Evolutionary conservation across 2,888 invertebrate species (phyloP).

Genomic region (Lasioglossum leucozonium): DNA sequence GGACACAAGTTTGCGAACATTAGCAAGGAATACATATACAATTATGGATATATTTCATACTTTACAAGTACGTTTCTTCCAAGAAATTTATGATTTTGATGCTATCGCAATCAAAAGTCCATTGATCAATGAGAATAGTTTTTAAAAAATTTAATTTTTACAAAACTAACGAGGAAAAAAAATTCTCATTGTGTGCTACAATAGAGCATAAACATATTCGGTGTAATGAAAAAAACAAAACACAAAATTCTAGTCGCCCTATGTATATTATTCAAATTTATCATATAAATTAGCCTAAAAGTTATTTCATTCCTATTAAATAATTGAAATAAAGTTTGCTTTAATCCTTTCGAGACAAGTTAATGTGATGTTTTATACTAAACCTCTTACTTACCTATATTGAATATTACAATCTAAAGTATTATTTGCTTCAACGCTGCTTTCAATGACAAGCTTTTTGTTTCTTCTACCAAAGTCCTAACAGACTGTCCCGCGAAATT

Average conservation of each 20-base stretch:
- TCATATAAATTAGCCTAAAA: background rate
- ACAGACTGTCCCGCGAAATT: slow-evolving; percentile 79
- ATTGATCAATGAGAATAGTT: background rate
- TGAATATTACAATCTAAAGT: slow-evolving; percentile 31
- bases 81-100: background rate
- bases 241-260: background rate
- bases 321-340: background rate
- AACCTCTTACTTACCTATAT: background rate
- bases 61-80: background rate
- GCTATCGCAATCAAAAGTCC: background rate
- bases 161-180: background rate
- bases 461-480: slow-evolving; percentile 70
- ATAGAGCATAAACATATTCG: background rate
- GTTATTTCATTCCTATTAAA: background rate
- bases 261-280: background rate
- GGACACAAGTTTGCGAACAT: background rate
- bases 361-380: background rate
- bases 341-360: background rate
- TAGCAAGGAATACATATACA: background rate
- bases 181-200: background rate
- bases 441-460: slow-evolving; percentile 69
- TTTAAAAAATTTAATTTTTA: background rate
- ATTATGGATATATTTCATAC: background rate
- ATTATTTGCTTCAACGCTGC: slow-evolving; percentile 54
- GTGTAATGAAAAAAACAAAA: no score